These are phyloP conservation scores for Drosophila simulans DNA, from an alignment of 1,140 invertebrate species.

Conservation along the genomic window DNA sequence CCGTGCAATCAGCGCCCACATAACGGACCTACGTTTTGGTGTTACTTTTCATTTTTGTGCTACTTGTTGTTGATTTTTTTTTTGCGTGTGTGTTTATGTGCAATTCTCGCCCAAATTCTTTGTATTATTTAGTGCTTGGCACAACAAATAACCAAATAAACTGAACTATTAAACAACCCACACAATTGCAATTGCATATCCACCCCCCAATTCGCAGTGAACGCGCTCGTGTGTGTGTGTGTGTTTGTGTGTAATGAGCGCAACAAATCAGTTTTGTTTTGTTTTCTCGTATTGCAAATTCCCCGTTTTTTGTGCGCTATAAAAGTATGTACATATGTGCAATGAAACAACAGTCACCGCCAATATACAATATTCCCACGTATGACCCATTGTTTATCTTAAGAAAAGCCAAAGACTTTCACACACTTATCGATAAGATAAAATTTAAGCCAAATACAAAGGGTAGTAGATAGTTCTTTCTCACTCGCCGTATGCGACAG, in stretches of 20 bases:
- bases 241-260: slow-evolving; percentile 40
- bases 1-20: slow-evolving; percentile 19
- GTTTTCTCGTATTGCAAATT: slow-evolving; percentile 50
- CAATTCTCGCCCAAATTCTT: slow-evolving; percentile 24
- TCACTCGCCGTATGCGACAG: not conserved
- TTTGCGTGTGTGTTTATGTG: slow-evolving; percentile 16
- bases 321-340: not conserved
- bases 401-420: slow-evolving; percentile 44
- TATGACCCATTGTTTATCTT: slow-evolving; percentile 43
- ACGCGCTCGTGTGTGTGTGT: not conserved
- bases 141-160: slow-evolving; percentile 44
- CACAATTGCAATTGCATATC: slow-evolving; percentile 16
- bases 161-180: slow-evolving; percentile 49
- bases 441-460: slow-evolving; percentile 26
- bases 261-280: slow-evolving; percentile 57
- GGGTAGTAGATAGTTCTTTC: slow-evolving; percentile 6
- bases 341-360: slow-evolving; percentile 21
- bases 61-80: slow-evolving; percentile 5
- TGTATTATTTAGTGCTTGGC: slow-evolving; percentile 37
- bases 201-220: slow-evolving; percentile 41
- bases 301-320: slow-evolving; percentile 30
- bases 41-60: slow-evolving; percentile 30
- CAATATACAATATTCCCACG: slow-evolving; percentile 2
- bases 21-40: slow-evolving; percentile 28
- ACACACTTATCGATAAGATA: slow-evolving; percentile 49